Conservation (phyloP, 2,888 invertebrate species). For the Dryobotodes eremita region DNA sequence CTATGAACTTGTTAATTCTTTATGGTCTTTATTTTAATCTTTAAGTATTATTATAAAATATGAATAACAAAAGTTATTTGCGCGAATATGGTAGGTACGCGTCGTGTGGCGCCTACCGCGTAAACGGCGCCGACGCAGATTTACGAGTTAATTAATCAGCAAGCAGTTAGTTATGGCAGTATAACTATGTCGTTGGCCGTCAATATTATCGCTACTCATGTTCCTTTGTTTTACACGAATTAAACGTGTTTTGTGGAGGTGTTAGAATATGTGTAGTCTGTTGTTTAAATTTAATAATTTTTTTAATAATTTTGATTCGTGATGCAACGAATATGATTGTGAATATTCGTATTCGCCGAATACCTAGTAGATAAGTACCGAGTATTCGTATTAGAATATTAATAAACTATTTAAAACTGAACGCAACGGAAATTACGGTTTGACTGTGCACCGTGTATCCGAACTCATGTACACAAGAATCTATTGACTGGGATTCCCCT, state of each 20-base stretch:
- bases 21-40: no score
- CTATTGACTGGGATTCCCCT: no score
- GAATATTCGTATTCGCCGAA: no score
- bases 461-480: no score
- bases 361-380: no score
- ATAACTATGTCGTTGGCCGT: slow-evolving; percentile 28
- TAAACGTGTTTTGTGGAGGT: background rate
- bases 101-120: slow-evolving; percentile 50
- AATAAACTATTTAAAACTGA: no score
- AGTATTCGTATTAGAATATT: no score
- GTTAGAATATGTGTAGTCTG: background rate
- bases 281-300: no score
- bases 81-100: background rate
- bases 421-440: no score
- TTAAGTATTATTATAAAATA: background rate
- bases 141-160: slow-evolving; percentile 55
- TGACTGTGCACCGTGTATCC: no score
- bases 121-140: slow-evolving; percentile 38
- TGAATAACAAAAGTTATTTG: background rate
- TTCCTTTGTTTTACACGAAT: slow-evolving; percentile 46
- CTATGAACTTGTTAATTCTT: no score
- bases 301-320: background rate
- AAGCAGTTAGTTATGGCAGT: slow-evolving; percentile 33
- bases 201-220: slow-evolving; percentile 27
- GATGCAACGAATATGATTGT: no score